phyloP scores from a whole-genome alignment of 2,888 invertebrate species.

The Drosophila ustulata region DNA sequence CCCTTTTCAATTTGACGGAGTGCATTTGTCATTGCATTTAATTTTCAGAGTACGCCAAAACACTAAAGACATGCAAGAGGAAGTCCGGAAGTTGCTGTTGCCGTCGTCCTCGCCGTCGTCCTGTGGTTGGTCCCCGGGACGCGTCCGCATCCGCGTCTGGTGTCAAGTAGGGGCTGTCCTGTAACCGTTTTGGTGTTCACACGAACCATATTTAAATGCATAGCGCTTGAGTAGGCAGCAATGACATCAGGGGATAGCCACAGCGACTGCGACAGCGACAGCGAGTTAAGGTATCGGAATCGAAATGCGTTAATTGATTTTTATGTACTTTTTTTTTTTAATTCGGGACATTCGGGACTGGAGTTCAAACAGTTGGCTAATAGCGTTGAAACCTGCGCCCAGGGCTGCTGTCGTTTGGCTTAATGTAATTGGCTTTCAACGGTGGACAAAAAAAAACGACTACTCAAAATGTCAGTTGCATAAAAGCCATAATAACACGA shows the following conservation, averaged over 20 bases:
- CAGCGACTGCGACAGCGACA: background rate
- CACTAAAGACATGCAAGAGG: conserved; percentile 32
- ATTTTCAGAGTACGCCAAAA: conserved; percentile 71
- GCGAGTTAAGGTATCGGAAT: conserved; percentile 55
- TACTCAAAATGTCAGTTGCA: conserved; percentile 3
- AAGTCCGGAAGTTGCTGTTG: conserved; percentile 71
- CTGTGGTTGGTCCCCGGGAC: conserved; percentile 52
- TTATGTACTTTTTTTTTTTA: conserved; percentile 39
- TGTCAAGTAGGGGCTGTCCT: conserved; percentile 80
- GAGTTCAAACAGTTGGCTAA: conserved; percentile 67
- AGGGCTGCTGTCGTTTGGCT: conserved; percentile 29
- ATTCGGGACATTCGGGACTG: conserved; percentile 1
- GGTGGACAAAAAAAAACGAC: background rate
- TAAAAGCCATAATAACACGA: conserved; percentile 14
- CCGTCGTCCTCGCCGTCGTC: conserved; percentile 26
- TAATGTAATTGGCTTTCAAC: conserved; percentile 18
- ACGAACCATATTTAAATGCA: conserved; percentile 79
- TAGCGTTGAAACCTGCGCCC: conserved; percentile 22
- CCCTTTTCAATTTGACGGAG: conserved; percentile 83
- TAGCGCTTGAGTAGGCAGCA: conserved; percentile 66
- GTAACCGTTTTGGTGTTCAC: conserved; percentile 73
- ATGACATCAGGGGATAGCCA: conserved; percentile 1
- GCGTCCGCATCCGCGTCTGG: conserved; percentile 57
- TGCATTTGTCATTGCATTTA: conserved; percentile 81
- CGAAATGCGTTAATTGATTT: conserved; percentile 78